phyloP scores from a whole-genome alignment of 2,888 invertebrate species.

The Ophonus ardosiacus region DNA sequence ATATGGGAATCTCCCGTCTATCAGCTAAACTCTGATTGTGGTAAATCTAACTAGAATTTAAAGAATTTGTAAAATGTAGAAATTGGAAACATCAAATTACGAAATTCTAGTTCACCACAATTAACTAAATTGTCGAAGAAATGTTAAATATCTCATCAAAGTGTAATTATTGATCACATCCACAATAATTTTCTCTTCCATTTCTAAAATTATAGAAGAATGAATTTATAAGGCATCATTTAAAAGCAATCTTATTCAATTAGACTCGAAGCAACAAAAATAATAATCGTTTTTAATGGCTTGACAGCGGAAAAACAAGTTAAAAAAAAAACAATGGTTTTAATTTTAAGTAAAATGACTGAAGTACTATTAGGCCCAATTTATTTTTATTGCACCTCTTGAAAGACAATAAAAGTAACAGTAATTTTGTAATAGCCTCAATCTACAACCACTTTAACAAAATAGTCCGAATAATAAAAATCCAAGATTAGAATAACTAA shows the following conservation, averaged over 20 bases:
- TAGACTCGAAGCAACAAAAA: slow-evolving; percentile 24
- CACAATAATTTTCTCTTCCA: background rate
- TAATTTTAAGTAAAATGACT: slow-evolving; percentile 31
- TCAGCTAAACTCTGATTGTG: no score
- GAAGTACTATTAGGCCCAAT: slow-evolving; percentile 19
- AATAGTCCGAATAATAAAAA: slow-evolving; percentile 45
- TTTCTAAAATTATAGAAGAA: slow-evolving; percentile 15
- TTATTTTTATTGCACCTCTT: slow-evolving; percentile 33
- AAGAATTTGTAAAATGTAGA: background rate
- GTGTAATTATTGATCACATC: slow-evolving; percentile 11
- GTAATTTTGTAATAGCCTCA: slow-evolving; percentile 27
- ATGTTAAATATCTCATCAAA: slow-evolving; percentile 6
- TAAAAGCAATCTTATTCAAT: slow-evolving; percentile 43
- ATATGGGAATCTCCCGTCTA: no score
- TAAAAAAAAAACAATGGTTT: slow-evolving; percentile 15
- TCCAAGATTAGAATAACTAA: slow-evolving; percentile 21
- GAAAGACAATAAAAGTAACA: slow-evolving; percentile 15
- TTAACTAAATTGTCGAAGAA: background rate
- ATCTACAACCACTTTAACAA: slow-evolving; percentile 41
- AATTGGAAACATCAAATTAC: background rate
- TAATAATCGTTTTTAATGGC: slow-evolving; percentile 11
- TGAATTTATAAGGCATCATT: slow-evolving; percentile 24
- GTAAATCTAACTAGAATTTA: no score
- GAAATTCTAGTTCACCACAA: background rate
- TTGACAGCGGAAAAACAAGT: slow-evolving; percentile 18